A percentile compares a stretch with the other conserved stretches of the same genome.
Evolutionary conservation across 2,797 vertebrate species (phyloP).

Genomic region (Pangasius djambal): DNA sequence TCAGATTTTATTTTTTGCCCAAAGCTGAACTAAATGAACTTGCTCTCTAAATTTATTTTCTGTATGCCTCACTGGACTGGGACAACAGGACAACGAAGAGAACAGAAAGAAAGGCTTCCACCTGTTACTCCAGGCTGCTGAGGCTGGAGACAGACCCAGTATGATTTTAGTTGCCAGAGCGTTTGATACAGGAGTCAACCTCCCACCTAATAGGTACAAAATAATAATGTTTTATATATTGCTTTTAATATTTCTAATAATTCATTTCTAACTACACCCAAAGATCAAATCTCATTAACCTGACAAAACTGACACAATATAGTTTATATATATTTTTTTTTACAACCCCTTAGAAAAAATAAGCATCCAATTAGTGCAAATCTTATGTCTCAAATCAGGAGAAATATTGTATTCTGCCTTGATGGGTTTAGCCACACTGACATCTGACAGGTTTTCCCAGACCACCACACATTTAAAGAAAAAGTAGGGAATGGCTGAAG

Average conservation of each 20-base stretch:
- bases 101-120: constrained; percentile 88
- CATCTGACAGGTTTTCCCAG: not conserved
- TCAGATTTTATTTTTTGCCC: not conserved
- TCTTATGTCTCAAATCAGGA: not conserved
- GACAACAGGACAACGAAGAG: constrained; percentile 82
- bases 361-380: not conserved
- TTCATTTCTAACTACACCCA: not conserved
- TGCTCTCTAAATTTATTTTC: not conserved
- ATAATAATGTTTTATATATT: not conserved
- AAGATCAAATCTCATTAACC: not conserved
- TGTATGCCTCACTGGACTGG: not conserved
- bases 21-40: not conserved
- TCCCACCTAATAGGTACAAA: constrained; percentile 86
- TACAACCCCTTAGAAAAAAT: not conserved
- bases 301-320: not conserved
- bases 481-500: not conserved
- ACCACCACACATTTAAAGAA: not conserved
- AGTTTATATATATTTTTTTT: not conserved
- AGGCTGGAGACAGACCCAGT: constrained; percentile 89
- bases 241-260: not conserved
- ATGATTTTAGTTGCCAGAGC: constrained; percentile 93
- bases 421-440: not conserved
- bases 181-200: constrained; percentile 85
- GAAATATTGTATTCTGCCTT: not conserved
- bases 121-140: constrained; percentile 88